Evolutionary conservation across 2,113 vertebrate genomes (phyloP), one percentile per base, ranked within the genome.

Genomic region (Marcusenius ussheri): DNA sequence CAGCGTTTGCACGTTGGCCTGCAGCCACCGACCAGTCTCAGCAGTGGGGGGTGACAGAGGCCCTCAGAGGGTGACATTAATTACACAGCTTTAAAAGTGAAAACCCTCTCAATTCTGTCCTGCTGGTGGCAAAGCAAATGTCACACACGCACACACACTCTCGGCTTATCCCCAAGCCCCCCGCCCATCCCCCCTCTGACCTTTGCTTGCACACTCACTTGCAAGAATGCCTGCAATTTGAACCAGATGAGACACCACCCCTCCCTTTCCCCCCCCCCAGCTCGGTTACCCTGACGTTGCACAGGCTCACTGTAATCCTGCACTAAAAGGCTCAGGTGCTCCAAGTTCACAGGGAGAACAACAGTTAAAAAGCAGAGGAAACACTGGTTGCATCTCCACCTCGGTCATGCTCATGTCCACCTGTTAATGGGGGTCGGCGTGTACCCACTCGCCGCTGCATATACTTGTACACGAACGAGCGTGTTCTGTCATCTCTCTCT

Each of bases 171-270:
- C 74, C 35, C 50, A 19, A 24, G 27, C 31, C 91, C 83, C 83
- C 58, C 90, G 53, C 83, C 77, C 90, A 70, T 87, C 91, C 93
- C 92, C 92, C 90, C 92, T 91, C 91, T 95, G 94, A 95, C 95
- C 95, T 96, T 95, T 95, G 93, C 94, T 93, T 93, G 91, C 93
- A 93, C 90, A 91, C 94, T 94, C 93, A 93, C 94, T 92, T 91
- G 92, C 90, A 95, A 94, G 95, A 96, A 96, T 96, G 93, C 95
- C 93, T 95, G 93, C 94, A 96, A 95, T 95, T 94, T 93, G 92
- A 93, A 95, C 95, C 95, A 95, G 95, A 96, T 96, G 95, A 27
- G 17, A 89, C 90, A 91, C 66, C 62, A 47, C 83, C 49, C 70
- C 88, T 39, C 90, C 85, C 53, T 15, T 66, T 42, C 45, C 45